Evolutionary conservation across 2,113 vertebrate genomes (phyloP).

Genomic region (Procapra przewalskii): DNA sequence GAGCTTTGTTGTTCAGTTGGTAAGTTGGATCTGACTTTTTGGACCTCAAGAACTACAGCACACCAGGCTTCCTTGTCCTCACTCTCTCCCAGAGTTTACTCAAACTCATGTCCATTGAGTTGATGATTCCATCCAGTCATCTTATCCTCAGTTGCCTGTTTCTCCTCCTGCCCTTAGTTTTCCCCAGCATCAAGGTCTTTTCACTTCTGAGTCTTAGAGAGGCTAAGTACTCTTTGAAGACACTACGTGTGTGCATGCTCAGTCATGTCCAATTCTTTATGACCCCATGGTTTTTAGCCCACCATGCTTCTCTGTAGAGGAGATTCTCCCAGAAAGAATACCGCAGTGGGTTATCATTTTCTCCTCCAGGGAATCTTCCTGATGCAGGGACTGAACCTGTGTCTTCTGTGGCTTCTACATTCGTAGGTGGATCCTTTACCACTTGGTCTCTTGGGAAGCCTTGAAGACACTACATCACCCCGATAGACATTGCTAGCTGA

Average conservation of each 20-base stretch:
- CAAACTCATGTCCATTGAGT: background rate
- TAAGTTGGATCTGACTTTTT: background rate
- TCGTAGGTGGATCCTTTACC: background rate
- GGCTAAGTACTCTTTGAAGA: no score
- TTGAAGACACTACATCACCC: background rate
- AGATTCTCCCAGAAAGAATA: background rate
- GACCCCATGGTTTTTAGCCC: background rate
- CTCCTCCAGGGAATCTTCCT: background rate
- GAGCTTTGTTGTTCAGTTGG: background rate
- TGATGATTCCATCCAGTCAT: background rate
- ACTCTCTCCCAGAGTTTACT: background rate
- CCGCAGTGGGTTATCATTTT: background rate
- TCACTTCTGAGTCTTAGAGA: background rate
- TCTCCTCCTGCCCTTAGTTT: background rate
- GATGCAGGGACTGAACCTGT: background rate
- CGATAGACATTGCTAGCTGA: fast-evolving
- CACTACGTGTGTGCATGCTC: background rate
- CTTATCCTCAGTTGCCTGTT: background rate
- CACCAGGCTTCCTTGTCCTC: background rate
- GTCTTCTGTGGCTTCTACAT: background rate
- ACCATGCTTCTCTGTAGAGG: background rate
- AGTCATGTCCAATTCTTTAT: background rate
- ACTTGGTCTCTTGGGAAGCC: background rate
- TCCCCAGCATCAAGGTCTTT: background rate
- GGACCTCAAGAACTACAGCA: background rate